phyloP scores from a whole-genome alignment of 2,888 invertebrate genomes.

The Epicampocera succincta region DNA sequence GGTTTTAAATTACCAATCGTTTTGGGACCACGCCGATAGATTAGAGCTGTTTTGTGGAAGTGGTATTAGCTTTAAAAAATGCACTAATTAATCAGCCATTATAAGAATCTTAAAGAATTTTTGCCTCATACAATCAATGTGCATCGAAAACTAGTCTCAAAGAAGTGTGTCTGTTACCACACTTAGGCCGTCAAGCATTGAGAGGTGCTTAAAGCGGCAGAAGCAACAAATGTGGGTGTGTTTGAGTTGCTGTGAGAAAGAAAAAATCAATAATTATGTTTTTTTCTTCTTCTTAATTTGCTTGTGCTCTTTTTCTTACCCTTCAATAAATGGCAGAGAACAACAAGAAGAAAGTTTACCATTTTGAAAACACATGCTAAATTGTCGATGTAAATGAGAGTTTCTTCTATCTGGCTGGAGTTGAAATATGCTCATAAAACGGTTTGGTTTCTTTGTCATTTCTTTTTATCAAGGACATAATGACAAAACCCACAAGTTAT shows the following conservation, averaged over 20 bases:
- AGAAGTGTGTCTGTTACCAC: no score
- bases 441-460: slow-evolving; percentile 2
- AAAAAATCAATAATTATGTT: slow-evolving; percentile 34
- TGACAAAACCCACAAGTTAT: not conserved
- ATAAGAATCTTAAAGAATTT: no score
- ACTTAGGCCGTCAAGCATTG: no score
- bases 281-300: not conserved
- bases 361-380: slow-evolving; percentile 6
- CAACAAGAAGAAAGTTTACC: not conserved
- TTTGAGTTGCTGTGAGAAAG: not conserved
- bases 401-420: not conserved
- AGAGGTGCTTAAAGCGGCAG: not conserved
- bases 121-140: no score
- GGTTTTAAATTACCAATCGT: no score
- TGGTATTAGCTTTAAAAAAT: no score
- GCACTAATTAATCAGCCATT: no score
- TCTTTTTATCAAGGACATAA: slow-evolving; percentile 9
- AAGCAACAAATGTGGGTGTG: slow-evolving; percentile 32
- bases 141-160: no score
- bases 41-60: no score
- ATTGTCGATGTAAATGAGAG: slow-evolving; percentile 12
- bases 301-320: not conserved
- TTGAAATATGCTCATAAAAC: not conserved
- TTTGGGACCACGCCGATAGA: no score
- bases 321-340: no score